Evolutionary conservation across 2,113 vertebrate species (phyloP).

Genomic region (Boleophthalmus pectinirostris): DNA sequence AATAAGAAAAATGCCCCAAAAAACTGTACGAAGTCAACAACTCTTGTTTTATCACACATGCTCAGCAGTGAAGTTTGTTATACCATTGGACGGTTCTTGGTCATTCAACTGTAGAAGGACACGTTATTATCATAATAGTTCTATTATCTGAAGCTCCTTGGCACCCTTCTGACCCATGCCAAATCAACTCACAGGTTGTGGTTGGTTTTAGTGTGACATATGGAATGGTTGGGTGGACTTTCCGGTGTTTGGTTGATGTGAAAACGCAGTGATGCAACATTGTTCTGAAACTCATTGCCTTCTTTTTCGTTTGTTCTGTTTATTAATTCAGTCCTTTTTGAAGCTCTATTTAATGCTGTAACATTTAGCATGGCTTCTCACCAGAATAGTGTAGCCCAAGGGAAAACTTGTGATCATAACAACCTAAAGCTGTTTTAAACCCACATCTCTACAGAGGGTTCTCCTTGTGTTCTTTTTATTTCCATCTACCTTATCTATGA

Average conservation of each 20-base stretch:
- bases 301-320: constrained; percentile 88
- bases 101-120: constrained; percentile 84
- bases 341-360: constrained; percentile 97
- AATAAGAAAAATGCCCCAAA: constrained; percentile 66
- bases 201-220: constrained; percentile 86
- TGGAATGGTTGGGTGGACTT: constrained; percentile 88
- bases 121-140: constrained; percentile 81
- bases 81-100: constrained; percentile 85
- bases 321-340: constrained; percentile 90
- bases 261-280: constrained; percentile 95
- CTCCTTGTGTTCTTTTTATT: constrained; percentile 62
- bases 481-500: constrained; percentile 83
- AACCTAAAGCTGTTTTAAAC: constrained; percentile 83
- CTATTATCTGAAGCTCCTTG: constrained; percentile 78
- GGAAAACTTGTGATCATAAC: constrained; percentile 77
- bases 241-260: constrained; percentile 95
- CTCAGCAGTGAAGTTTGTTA: constrained; percentile 90
- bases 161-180: constrained; percentile 85
- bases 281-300: constrained; percentile 97
- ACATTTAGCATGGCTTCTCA: constrained; percentile 99
- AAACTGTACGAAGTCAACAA: constrained; percentile 78
- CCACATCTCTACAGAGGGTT: constrained; percentile 81
- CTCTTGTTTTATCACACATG: constrained; percentile 89
- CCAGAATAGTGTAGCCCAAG: constrained; percentile 92
- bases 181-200: constrained; percentile 86